Conservation (phyloP, 2,113 vertebrate species). For the Aegithalos caudatus region DNA sequence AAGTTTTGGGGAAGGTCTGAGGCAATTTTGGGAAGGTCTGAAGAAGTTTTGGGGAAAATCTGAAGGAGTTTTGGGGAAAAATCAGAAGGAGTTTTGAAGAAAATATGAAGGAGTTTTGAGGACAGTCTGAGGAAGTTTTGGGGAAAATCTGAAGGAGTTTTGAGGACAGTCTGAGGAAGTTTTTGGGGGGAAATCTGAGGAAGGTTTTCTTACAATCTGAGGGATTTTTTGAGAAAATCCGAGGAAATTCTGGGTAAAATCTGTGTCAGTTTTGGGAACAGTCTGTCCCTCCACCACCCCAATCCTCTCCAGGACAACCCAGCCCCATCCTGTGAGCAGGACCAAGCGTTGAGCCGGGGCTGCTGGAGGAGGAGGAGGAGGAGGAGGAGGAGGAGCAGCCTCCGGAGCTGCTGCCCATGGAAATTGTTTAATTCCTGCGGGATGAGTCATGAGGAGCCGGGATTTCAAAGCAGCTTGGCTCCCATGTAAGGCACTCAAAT, state of each 20-base stretch:
- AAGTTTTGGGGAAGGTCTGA: not conserved
- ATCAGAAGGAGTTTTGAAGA: not conserved
- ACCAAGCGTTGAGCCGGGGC: not conserved
- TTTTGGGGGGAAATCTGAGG: not conserved
- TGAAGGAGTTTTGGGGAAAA: not conserved
- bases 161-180: rapidly evolving
- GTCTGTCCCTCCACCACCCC: not conserved
- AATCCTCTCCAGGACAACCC: rapidly evolving
- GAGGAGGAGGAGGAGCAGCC: not conserved
- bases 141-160: not conserved
- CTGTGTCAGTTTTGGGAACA: not conserved
- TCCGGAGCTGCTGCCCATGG: slow-evolving; percentile 9
- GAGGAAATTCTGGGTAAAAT: not conserved
- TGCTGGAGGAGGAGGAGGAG: not conserved
- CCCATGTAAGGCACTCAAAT: slow-evolving; percentile 62
- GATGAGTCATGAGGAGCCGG: slow-evolving; percentile 39
- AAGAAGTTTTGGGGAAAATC: not conserved
- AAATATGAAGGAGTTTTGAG: not conserved
- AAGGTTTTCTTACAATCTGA: not conserved
- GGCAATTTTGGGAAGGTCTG: not conserved
- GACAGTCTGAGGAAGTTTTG: not conserved
- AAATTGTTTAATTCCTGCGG: slow-evolving; percentile 58
- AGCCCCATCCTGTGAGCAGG: rapidly evolving
- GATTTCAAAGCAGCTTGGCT: slow-evolving; percentile 60
- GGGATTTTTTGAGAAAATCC: not conserved